These are phyloP conservation scores for Drosophila buzzatii DNA, from an alignment of 2,888 invertebrate species.

Conservation along the genomic window DNA sequence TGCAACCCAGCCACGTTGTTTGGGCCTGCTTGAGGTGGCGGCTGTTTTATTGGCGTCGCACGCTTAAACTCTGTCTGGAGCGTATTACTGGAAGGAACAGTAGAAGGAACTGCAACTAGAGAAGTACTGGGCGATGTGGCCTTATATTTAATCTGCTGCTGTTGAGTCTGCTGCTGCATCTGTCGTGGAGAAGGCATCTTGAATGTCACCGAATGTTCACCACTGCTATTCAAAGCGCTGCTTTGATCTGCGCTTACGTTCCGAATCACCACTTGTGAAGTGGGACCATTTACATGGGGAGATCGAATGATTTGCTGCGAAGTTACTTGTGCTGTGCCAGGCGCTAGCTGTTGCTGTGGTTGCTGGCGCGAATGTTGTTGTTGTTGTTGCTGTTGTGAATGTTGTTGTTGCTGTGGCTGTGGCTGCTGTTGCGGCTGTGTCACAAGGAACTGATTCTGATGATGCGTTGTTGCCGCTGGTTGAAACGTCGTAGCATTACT, in stretches of 20 bases:
- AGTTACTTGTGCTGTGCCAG: conserved; percentile 59
- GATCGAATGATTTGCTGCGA: conserved; percentile 68
- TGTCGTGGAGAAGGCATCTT: conserved; percentile 57
- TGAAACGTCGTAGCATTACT: conserved; percentile 70
- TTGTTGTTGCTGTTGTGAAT: conserved; percentile 45
- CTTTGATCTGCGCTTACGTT: conserved; percentile 48
- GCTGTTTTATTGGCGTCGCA: conserved; percentile 32
- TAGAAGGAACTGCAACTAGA: conserved; percentile 2
- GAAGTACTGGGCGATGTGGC: conserved; percentile 17
- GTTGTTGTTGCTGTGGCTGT: conserved; percentile 16
- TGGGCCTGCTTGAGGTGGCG: conserved; percentile 11
- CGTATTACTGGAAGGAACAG: background rate
- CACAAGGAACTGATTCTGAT: conserved; percentile 54
- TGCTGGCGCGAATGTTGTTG: conserved; percentile 52
- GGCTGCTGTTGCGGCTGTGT: conserved; percentile 45
- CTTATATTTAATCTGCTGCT: conserved; percentile 41
- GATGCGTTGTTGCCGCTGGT: conserved; percentile 29
- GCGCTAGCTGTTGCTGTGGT: conserved; percentile 43
- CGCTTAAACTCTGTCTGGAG: conserved; percentile 34
- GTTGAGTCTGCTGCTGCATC: conserved; percentile 23
- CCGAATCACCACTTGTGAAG: conserved; percentile 57
- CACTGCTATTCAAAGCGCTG: conserved; percentile 25
- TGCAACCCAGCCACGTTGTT: conserved; percentile 69
- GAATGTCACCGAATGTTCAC: conserved; percentile 41
- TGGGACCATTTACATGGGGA: conserved; percentile 36